These are phyloP conservation scores for Tachycineta bicolor DNA, from an alignment of 2,113 vertebrate genomes.

Conservation along the genomic window DNA sequence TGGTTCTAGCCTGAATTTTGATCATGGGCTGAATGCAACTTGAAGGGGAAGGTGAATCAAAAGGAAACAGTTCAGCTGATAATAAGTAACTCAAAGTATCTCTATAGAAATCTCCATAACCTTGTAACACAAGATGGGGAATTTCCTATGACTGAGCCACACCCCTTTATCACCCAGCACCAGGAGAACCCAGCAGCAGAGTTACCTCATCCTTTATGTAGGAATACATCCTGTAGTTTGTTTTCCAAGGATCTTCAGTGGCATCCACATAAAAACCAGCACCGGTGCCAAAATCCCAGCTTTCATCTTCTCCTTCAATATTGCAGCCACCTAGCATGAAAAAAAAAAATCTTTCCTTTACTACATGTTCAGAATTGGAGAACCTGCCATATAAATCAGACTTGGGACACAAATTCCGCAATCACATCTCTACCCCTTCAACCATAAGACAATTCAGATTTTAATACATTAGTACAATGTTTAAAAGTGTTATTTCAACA, in stretches of 20 bases:
- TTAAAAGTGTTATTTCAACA: background rate
- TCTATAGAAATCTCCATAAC: background rate
- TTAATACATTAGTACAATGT: background rate
- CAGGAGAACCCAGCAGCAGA: background rate
- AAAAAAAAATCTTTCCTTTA: background rate
- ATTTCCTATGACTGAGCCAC: background rate
- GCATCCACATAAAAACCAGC: slow-evolving; percentile 95
- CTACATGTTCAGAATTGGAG: background rate
- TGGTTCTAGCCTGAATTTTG: background rate
- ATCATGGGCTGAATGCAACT: background rate
- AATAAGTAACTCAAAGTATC: background rate
- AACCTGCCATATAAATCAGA: background rate
- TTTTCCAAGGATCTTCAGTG: slow-evolving; percentile 93
- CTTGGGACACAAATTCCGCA: fast-evolving
- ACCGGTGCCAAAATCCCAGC: slow-evolving; percentile 96
- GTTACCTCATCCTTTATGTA: slow-evolving; percentile 91
- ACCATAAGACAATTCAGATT: background rate
- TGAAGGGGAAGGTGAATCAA: background rate
- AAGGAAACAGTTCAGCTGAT: background rate
- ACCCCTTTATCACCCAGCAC: background rate
- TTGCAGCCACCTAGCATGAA: slow-evolving; percentile 84
- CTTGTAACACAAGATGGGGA: background rate
- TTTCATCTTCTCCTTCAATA: slow-evolving; percentile 94
- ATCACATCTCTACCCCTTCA: background rate
- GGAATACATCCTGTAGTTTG: slow-evolving; percentile 95